Evolutionary conservation across 2,888 invertebrate species (phyloP), one percentile per base, ranked within the genome.

Genomic region (Ennomos fuscantarius): DNA sequence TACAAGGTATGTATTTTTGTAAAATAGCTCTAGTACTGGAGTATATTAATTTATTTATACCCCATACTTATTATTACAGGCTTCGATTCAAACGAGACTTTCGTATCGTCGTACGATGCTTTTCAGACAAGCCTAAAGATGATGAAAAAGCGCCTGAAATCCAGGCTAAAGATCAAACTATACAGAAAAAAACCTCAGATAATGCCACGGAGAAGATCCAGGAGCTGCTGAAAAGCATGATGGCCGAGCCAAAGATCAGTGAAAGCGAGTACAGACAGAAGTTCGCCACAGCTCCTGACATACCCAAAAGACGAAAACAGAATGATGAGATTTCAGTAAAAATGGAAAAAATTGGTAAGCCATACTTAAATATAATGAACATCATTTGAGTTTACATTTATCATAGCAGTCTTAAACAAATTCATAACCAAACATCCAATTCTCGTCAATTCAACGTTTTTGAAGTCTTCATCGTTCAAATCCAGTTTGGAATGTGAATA

Each of bases 141-240:
- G 87, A 87, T 73, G 80, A 70, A 6, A 85, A 84, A 61, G 15
- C 54, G 13, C 68, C 75, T 8, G 79, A 84, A 63, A 63, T 59
- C 35, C 74, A 75, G 60, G 9, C 62, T 6, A 77, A 66, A 60
- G 48, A 59, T 1, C 44, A 68, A 63, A 65, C 68, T 2, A 67
- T 74, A 44, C 71, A 79, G 9, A 74, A 78, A 35, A 72, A 73
- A 33, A 12, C 62, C 9, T 56, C 72, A 36, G 81, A 84, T 2
- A 73, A 80, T 11, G 78, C 74, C 35, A 86, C 83, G 9, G 86
- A 89, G 46, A 92, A 88, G 69, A 88, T 93, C 46, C 91, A 93
- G 64, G 80, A 79, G 39, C 73, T 93, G 6, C 63, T 93, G 1
- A 90, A 90, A 67, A 80, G 81, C 41, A 89, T 89, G 88, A 79